A percentile compares a stretch with the other conserved stretches of the same genome.
phyloP scores from a whole-genome alignment of 2,888 invertebrate genomes.

The Plebejus anna region DNA sequence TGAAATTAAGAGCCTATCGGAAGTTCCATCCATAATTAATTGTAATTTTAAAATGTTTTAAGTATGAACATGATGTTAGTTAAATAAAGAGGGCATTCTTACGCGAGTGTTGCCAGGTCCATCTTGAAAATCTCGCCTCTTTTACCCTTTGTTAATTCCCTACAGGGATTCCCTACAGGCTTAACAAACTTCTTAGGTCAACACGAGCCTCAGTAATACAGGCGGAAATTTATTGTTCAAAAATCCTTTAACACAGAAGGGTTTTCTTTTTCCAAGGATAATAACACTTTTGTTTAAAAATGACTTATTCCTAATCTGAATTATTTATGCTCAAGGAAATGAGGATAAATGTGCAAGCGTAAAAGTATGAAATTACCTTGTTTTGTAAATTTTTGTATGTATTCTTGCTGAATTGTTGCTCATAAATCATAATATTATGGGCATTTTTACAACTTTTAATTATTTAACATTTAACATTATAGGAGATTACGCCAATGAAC shows the following conservation, averaged over 20 bases:
- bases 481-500: too few species aligned
- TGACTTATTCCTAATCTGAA: slow-evolving; percentile 19
- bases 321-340: slow-evolving; percentile 12
- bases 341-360: not conserved
- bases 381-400: not conserved
- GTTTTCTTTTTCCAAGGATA: slow-evolving; percentile 23
- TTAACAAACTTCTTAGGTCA: slow-evolving; percentile 40
- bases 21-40: slow-evolving; percentile 15
- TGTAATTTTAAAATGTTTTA: slow-evolving; percentile 3
- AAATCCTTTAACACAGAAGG: slow-evolving; percentile 32
- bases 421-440: not conserved
- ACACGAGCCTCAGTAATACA: slow-evolving; percentile 35
- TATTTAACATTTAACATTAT: not conserved
- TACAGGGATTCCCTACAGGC: slow-evolving; percentile 38
- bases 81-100: slow-evolving; percentile 10
- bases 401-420: not conserved
- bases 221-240: slow-evolving; percentile 33
- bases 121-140: slow-evolving; percentile 38
- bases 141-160: slow-evolving; percentile 41
- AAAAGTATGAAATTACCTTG: not conserved
- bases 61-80: slow-evolving; percentile 10
- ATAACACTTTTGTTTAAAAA: slow-evolving; percentile 13
- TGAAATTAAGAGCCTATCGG: not conserved
- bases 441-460: not conserved
- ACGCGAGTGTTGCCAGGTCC: slow-evolving; percentile 32